Evolutionary conservation across 2,888 invertebrate species (phyloP), one percentile per base, ranked within the genome.

Genomic region (Microctonus aethiopoides): DNA sequence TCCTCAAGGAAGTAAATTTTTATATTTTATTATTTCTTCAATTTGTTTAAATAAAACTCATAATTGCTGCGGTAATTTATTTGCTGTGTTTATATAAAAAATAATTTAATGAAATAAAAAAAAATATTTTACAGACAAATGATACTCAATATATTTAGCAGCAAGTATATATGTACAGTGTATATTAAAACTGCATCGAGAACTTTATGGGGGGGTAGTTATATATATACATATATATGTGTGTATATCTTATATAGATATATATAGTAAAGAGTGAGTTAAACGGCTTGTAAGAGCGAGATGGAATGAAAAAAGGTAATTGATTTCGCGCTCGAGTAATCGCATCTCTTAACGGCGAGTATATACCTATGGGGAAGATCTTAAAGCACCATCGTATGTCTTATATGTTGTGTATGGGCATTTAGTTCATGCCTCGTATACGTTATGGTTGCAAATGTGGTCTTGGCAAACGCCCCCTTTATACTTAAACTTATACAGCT

Each of bases 301-400:
- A 75, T 64, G 73, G 72, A 52, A 34, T 71, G 54, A 69, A 72
- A 67, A 75, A 77, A 76, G 77, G 78, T 82, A 81, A 83, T 82
- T 81, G 82, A 83, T 82, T 82, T 83, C 80, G 81, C 77, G 82
- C 80, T 79, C 79, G 77, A 79, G 77, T 78, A 79, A 79, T 78
- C 78, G 77, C 76, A 76, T 77, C 75, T 79, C 77, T 75, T 76
- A 73, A 72, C 74, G 64, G 64, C 66, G n/a, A n/a, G n/a, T n/a
- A n/a, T n/a, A n/a, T n/a, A n/a, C n/a, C n/a, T 67, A 66, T 57
- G 70, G 74, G 75, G 77, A 75, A 77, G 78, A 76, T 76, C 57
- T 26, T 74, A 75, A 77, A 46, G 67, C 32, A 67, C 67, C 41
- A 60, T 65, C 67, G 75, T 75, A 76, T 75, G 72, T 75, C 75